phyloP scores from a whole-genome alignment of 2,888 invertebrate genomes.

The Eilema griseolum region DNA sequence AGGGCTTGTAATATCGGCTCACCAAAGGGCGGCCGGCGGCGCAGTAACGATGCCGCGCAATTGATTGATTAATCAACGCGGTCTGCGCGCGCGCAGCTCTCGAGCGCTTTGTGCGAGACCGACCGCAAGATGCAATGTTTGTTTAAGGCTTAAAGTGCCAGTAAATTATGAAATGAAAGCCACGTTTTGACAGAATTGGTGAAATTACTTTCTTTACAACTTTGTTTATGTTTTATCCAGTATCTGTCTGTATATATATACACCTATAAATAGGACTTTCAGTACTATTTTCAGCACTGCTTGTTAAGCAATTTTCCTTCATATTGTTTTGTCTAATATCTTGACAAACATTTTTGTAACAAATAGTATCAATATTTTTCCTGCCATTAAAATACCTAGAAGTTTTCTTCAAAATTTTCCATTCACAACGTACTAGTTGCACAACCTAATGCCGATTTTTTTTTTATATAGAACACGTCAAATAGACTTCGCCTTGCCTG shows the following conservation, averaged over 20 bases:
- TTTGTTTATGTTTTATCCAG: neutral
- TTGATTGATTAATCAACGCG: constrained; percentile 59
- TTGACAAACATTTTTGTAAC: too few species aligned
- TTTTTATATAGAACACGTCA: too few species aligned
- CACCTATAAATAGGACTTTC: too few species aligned
- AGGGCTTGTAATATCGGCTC: constrained; percentile 39
- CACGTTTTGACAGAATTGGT: constrained; percentile 6
- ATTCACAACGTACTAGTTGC: neutral
- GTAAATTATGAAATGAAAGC: constrained; percentile 3
- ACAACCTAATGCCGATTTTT: neutral
- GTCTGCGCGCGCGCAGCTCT: constrained; percentile 50
- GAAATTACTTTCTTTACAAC: neutral
- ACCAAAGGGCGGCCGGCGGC: constrained; percentile 51
- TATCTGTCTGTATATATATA: neutral
- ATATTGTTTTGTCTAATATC: neutral
- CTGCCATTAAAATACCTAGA: too few species aligned
- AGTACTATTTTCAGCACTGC: neutral
- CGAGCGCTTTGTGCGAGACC: constrained; percentile 52
- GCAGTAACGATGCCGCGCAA: constrained; percentile 55
- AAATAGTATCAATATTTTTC: too few species aligned
- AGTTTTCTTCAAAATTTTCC: too few species aligned
- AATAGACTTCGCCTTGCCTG: too few species aligned
- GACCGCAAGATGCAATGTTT: constrained; percentile 62
- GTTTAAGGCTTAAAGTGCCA: constrained; percentile 47
- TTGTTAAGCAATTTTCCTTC: neutral